A percentile compares a stretch with the other conserved stretches of the same genome.
phyloP scores from a whole-genome alignment of 2,888 invertebrate species.

The Mimachlamys varia region DNA sequence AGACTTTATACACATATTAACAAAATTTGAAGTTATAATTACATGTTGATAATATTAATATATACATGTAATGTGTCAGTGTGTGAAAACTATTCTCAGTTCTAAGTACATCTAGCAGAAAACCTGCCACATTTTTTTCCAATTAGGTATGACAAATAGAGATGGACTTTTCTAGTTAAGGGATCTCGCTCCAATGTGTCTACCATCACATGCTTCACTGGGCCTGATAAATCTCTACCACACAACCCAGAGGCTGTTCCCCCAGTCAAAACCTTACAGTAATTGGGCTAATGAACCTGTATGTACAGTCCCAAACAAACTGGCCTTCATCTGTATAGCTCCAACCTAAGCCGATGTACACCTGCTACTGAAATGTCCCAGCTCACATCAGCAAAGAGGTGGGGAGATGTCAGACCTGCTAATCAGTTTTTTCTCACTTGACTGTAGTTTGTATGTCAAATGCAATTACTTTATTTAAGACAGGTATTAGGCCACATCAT shows the following conservation, averaged over 20 bases:
- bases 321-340: background rate
- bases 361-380: background rate
- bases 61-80: too few species aligned
- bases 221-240: background rate
- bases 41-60: too few species aligned
- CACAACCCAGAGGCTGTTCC: background rate
- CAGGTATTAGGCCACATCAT: too few species aligned
- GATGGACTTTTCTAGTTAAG: background rate
- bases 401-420: too few species aligned
- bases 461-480: too few species aligned
- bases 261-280: background rate
- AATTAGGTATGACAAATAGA: slow-evolving; percentile 31
- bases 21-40: too few species aligned
- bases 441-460: too few species aligned
- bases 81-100: background rate
- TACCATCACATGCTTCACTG: background rate
- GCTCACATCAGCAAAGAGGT: too few species aligned
- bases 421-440: too few species aligned
- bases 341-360: background rate
- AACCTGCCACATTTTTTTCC: background rate
- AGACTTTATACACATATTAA: too few species aligned
- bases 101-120: background rate
- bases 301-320: background rate
- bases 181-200: background rate
- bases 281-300: background rate